Conservation (phyloP, 2,888 invertebrate species). For the Sclerodermus sp. region DNA sequence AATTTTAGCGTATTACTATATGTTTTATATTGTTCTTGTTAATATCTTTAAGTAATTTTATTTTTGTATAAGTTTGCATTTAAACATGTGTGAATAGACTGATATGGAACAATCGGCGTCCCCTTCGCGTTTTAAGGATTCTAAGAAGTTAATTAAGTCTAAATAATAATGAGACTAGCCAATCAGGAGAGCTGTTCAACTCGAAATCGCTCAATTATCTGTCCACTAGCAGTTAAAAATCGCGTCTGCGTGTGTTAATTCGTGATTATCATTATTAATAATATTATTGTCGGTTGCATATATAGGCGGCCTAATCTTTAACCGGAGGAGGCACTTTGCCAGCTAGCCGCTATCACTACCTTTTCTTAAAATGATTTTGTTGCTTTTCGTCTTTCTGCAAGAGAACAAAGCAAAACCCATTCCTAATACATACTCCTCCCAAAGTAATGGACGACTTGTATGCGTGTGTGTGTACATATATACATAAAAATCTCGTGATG, state of each 20-base stretch:
- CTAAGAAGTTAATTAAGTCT: too few species aligned
- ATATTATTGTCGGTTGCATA: constrained; percentile 8
- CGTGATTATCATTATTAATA: constrained; percentile 16
- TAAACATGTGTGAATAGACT: constrained; percentile 2
- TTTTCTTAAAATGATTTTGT: not conserved
- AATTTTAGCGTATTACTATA: too few species aligned
- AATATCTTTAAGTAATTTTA: too few species aligned
- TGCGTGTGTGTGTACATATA: constrained; percentile 11
- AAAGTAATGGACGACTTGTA: constrained; percentile 22
- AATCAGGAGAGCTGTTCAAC: constrained; percentile 16
- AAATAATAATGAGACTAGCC: too few species aligned
- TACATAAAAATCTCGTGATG: constrained; percentile 4
- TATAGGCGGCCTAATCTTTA: not conserved
- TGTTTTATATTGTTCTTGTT: too few species aligned
- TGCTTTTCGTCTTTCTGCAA: constrained; percentile 4
- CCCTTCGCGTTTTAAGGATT: not conserved
- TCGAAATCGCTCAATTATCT: constrained; percentile 23
- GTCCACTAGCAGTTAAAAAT: constrained; percentile 35
- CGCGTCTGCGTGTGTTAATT: constrained; percentile 28
- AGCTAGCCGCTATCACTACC: constrained; percentile 24
- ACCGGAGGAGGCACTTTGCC: constrained; percentile 20
- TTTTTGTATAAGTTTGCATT: too few species aligned
- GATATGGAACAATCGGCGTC: constrained; percentile 2
- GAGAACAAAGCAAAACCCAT: constrained; percentile 16
- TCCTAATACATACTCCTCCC: constrained; percentile 16